A percentile compares a stretch with the other conserved stretches of the same genome.
phyloP scores from a whole-genome alignment of 2,888 invertebrate genomes.

The Rhingia campestris region DNA sequence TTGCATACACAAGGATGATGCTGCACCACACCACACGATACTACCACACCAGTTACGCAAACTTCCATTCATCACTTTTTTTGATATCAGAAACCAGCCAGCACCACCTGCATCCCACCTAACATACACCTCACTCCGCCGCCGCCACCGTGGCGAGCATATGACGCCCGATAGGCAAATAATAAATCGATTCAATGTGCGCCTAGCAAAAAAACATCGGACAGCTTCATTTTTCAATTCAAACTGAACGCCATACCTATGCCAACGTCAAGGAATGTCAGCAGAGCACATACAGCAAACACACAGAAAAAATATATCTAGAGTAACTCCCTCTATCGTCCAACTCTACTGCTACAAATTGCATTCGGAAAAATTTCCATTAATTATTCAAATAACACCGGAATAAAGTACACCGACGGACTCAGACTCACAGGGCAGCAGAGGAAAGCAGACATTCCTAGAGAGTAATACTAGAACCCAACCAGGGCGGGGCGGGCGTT shows the following conservation, averaged over 20 bases:
- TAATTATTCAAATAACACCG: constrained; percentile 71
- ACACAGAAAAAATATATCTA: constrained; percentile 25
- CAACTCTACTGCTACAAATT: constrained; percentile 66
- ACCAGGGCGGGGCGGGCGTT: constrained; percentile 15
- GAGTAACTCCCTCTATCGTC: constrained; percentile 71
- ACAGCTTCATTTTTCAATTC: constrained; percentile 71
- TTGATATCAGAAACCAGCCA: constrained; percentile 67
- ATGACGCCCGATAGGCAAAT: constrained; percentile 74
- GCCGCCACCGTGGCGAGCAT: constrained; percentile 31
- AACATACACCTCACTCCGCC: constrained; percentile 33
- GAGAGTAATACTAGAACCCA: constrained; percentile 32
- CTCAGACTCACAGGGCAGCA: constrained; percentile 6
- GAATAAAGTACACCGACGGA: constrained; percentile 54
- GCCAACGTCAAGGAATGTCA: constrained; percentile 53
- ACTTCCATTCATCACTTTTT: constrained; percentile 72
- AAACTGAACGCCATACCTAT: constrained; percentile 18
- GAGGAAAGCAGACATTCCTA: constrained; percentile 33
- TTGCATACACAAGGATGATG: constrained; percentile 57
- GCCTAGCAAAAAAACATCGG: constrained; percentile 59
- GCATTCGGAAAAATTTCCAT: constrained; percentile 72
- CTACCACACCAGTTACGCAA: constrained; percentile 70
- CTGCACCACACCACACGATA: constrained; percentile 26
- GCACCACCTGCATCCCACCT: constrained; percentile 70
- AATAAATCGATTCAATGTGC: constrained; percentile 71
- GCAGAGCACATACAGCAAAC: constrained; percentile 1